A percentile compares a stretch with the other conserved stretches of the same genome.
These are phyloP conservation scores for Lycia hirtaria DNA, from an alignment of 2,888 invertebrate species.

Conservation along the genomic window DNA sequence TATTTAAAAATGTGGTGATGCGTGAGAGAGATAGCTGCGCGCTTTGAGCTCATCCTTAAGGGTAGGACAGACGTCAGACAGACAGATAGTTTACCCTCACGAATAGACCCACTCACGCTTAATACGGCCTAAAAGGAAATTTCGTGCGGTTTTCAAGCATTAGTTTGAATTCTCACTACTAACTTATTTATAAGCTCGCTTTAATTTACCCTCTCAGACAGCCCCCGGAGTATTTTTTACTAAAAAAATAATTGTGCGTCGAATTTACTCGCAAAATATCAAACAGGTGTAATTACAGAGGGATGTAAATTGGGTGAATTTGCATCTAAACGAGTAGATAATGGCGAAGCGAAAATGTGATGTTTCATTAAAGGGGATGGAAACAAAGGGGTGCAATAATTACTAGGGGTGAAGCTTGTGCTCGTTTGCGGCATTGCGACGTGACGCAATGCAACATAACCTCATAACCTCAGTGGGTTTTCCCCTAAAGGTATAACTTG, in stretches of 20 bases:
- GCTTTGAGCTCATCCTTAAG: no score
- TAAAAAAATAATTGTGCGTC: not conserved
- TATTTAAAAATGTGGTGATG: no score
- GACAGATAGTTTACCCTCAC: no score
- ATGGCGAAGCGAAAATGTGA: conserved; percentile 6
- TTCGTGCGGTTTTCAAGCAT: no score
- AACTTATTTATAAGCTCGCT: not conserved
- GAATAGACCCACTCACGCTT: no score
- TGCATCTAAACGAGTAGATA: conserved; percentile 17
- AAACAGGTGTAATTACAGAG: conserved; percentile 6
- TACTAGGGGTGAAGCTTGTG: not conserved
- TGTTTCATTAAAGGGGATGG: not conserved
- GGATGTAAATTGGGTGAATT: conserved; percentile 17
- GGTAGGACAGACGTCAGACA: no score
- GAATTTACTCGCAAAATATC: conserved; percentile 7
- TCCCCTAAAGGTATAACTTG: no score
- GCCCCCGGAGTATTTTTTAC: not conserved
- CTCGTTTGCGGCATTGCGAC: not conserved
- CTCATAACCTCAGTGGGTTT: not conserved
- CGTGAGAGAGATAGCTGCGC: no score
- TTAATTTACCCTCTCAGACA: not conserved
- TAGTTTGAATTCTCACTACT: not conserved
- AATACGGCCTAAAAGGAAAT: not conserved
- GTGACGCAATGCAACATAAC: not conserved
- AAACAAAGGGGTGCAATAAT: conserved; percentile 4